Evolutionary conservation across 1,140 invertebrate genomes (phyloP).

Genomic region (Lucilia cuprina): DNA sequence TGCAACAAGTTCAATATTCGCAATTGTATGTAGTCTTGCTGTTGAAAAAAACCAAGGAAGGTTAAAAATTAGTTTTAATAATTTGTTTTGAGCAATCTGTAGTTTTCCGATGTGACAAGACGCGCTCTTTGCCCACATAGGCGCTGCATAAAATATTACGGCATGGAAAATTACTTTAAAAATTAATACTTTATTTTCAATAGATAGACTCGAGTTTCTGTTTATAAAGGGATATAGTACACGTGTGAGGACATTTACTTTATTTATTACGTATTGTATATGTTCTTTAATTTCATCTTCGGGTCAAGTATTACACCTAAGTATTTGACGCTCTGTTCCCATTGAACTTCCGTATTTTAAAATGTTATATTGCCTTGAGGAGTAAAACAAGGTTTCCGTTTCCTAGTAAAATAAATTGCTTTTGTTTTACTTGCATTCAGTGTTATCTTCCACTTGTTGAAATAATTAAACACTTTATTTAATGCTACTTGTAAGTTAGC

Average conservation of each 20-base stretch:
- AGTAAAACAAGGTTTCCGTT: not conserved
- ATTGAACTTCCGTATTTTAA: not conserved
- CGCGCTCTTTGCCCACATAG: too few relatives aligned
- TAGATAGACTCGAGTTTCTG: slow-evolving; percentile 8
- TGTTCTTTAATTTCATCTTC: not conserved
- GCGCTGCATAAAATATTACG: too few relatives aligned
- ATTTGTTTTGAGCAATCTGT: not conserved
- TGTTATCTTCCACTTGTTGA: too few relatives aligned
- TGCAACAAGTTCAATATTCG: not conserved
- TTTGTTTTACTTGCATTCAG: not conserved
- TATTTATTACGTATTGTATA: too few relatives aligned
- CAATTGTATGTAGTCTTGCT: not conserved
- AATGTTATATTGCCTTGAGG: not conserved
- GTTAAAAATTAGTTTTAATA: slow-evolving; percentile 13
- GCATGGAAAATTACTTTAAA: slow-evolving; percentile 13
- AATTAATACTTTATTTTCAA: slow-evolving; percentile 18
- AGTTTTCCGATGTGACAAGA: too few relatives aligned
- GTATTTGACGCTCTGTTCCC: not conserved
- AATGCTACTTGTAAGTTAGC: not conserved
- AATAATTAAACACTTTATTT: not conserved
- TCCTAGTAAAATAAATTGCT: not conserved
- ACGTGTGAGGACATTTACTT: not conserved
- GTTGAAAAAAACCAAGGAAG: slow-evolving; percentile 14
- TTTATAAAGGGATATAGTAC: slow-evolving; percentile 16
- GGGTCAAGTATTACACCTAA: not conserved